Base-by-base conservation (phyloP, 2,888 invertebrate species). In the Erebia ligea region DNA sequence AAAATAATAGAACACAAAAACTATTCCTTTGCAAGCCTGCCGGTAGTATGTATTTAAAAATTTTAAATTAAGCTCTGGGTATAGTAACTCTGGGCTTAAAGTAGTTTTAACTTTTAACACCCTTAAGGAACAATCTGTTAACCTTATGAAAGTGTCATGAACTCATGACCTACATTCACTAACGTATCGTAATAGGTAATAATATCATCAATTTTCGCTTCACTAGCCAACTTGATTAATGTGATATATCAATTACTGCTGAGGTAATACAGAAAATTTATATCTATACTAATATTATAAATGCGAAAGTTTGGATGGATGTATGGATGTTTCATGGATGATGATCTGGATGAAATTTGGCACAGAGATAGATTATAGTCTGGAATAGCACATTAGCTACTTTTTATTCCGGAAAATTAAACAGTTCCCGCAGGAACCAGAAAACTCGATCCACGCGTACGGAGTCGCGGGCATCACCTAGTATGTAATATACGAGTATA, bases 101-200 rank as follows among this genome's bases (percentile, higher is more conserved):
- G 34, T 6, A 34, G 2, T 5, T 34, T 34, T n/a, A n/a, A n/a
- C n/a, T n/a, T n/a, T n/a, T 52, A 63, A 63, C 25, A 63, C 34
- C 50, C 25, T 63, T 34, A 45, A 56, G 66, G 56, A 57, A 45
- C 42, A 57, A 57, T 42, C 66, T 66, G 45, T 57, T 66, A 57
- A 66, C 56, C 66, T n/a, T 66, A 42, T 21, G 56, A 57, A 67
- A 57, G 57, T 67, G 67, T 58, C 67, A 58, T 58, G 67, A 67
- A 58, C 67, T 58, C 67, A 58, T 58, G 67, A 58, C 67, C 67
- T 54, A 67, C 6, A 58, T 66, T 58, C 25, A 57, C 57, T 48
- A 66, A 45, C 56, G 57, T 67, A 48, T 34, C 34, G 25, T 25
- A 25, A 25, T 25, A 25, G 34, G 34, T 34, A 34, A 34, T 58